A percentile compares a stretch with the other conserved stretches of the same genome.
phyloP scores from a whole-genome alignment of 2,113 vertebrate genomes.

The Axis porcinus region DNA sequence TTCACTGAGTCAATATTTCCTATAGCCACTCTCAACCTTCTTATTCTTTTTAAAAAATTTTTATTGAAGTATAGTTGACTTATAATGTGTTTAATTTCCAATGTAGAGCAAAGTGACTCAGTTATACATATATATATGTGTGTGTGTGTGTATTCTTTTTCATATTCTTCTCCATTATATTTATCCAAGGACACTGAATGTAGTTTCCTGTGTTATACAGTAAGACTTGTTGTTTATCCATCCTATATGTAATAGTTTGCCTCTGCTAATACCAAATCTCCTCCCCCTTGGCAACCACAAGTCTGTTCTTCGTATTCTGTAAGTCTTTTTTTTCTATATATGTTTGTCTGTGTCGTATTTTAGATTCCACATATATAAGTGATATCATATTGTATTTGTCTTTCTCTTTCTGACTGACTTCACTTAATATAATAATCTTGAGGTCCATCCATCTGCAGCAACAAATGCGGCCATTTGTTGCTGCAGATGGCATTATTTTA shows the following conservation, averaged over 20 bases:
- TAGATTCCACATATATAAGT: background rate
- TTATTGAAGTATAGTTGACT: background rate
- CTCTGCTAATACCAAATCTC: no score
- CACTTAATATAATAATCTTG: background rate
- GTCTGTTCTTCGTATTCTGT: background rate
- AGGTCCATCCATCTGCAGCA: background rate
- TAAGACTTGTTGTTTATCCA: background rate
- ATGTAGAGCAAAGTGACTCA: background rate
- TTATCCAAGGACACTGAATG: background rate
- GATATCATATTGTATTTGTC: background rate
- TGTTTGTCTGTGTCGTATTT: background rate
- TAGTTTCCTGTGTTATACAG: background rate
- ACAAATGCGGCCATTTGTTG: no score
- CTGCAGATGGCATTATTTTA: background rate
- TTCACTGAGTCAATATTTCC: background rate
- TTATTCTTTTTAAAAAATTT: background rate
- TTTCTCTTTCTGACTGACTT: background rate
- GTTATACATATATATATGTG: fast-evolving
- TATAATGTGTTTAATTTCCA: background rate
- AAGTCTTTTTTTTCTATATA: background rate
- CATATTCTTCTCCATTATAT: background rate
- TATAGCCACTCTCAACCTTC: background rate
- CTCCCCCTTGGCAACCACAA: background rate
- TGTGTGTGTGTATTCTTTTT: background rate
- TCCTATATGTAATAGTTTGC: no score